Evolutionary conservation across 2,888 invertebrate species (phyloP), one percentile per base, ranked within the genome.

Genomic region (Melolontha melolontha): DNA sequence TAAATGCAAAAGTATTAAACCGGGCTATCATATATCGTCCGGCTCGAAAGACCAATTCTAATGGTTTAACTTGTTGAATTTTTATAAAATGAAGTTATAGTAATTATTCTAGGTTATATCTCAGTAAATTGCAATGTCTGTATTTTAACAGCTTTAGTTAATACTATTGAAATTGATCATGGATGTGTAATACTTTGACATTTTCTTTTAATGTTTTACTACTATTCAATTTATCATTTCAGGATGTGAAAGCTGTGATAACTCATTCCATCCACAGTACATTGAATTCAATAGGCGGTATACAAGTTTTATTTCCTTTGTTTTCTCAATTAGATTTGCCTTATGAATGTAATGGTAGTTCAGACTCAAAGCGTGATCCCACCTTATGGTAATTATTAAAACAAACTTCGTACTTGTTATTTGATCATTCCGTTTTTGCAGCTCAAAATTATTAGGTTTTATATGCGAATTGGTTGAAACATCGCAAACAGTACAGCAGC

Each of bases 251-350:
- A 88, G 98, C 99, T 77, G 97, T 99, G 79, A 94, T 98, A 81
- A 99, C 99, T 70, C 96, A 98, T 87, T 98, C 98, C 81, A 98
- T 99, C 86, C 97, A 98, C 88, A 96, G 96, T 85, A 98, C 98
- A 40, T 88, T 99, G 78, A 98, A 99, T 86, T 98, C 98, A 65
- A 95, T 99, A 80, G 99, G 99, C 72, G 99, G 99, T 71, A 97
- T 99, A 80, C 97, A 96, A 87, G 97, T 98, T 79, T 87, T 99
- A 74, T 97, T 98, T 85, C 98, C 99, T 72, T 87, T 99, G 78
- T 98, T 99, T 86, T 95, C 97, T 29, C 98, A 99, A 85, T 87
- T 99, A 80, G 98, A 99, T 85, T 88, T 96, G 87, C 93, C 95
- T 75, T 94, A 95, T 83, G 95, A 96, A 83, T 89, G 90, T 76